A percentile compares a stretch with the other conserved stretches of the same genome.
Conservation (phyloP, 2,888 invertebrate genomes). For the Sarcophaga variegata region DNA sequence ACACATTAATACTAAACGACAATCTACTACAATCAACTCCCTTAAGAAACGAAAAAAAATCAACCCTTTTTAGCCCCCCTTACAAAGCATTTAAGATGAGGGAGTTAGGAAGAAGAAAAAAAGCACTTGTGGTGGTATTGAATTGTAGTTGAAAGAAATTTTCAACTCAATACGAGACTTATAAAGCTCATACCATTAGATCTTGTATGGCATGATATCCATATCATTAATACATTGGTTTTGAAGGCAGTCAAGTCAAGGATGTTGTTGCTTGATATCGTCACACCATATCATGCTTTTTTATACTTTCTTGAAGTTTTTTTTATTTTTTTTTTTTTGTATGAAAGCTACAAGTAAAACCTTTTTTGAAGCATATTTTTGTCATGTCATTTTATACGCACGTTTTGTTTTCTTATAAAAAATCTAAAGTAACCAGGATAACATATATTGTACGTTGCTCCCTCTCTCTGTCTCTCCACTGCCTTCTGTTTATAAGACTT, state of each 20-base stretch:
- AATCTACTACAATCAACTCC: not conserved
- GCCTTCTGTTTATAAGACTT: not conserved
- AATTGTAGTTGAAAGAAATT: slow-evolving; percentile 9
- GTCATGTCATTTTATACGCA: slow-evolving; percentile 62
- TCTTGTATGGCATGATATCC: slow-evolving; percentile 6
- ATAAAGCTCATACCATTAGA: not conserved
- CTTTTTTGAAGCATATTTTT: slow-evolving; percentile 38
- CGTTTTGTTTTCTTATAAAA: slow-evolving; percentile 57
- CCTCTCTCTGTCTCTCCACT: not conserved
- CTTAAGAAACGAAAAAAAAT: not conserved
- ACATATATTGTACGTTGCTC: too few species aligned
- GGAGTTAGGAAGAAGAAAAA: not conserved
- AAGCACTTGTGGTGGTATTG: not conserved
- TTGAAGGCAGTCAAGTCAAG: not conserved
- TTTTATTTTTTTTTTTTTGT: not conserved
- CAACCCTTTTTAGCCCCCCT: slow-evolving; percentile 44
- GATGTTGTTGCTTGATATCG: not conserved
- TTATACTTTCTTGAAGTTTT: slow-evolving; percentile 1
- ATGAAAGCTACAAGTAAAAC: slow-evolving; percentile 26
- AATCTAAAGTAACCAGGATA: slow-evolving; percentile 42
- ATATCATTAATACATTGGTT: slow-evolving; percentile 21
- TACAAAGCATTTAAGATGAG: not conserved
- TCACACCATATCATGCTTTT: not conserved
- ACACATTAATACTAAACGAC: slow-evolving; percentile 69
- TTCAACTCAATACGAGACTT: not conserved